Base-by-base conservation (phyloP, 2,797 vertebrate genomes). In the Pelobates cultripes region DNA sequence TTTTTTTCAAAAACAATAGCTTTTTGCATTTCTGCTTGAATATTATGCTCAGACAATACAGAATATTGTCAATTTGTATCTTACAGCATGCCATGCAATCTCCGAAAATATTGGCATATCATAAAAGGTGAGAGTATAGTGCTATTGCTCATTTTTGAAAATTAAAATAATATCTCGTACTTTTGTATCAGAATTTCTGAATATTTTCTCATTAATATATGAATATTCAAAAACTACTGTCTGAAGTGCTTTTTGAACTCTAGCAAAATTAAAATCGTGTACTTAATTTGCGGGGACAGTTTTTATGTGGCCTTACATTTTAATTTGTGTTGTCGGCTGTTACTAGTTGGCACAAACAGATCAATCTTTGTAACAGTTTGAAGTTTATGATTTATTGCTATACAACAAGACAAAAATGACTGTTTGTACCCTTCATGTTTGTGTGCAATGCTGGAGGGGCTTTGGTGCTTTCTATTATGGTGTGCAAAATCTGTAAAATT, bases 311-410 rank as follows among this genome's bases (percentile, higher is more conserved):
- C 53, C 68, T 82, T 84, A 66, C 28, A 70, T 83, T 79, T 75
- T 75, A 79, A 84, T 79, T 79, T 78, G 67, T 70, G 64, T 60
- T 40, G 43, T 79, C 64, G 79, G 63, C 43, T 73, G 55, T 79
- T 79, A 75, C 72, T 53, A 53, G 77, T 75, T 84, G 82, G 82
- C 72, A 75, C 72, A 84, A 84, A 71, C 82, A 84, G 73, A 84
- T 84, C 82, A 84, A 84, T 84, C 82, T 79, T 75, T 79, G 77
- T 79, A 79, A 53, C 67, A 84, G 66, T 84, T 84, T 79, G 82
- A 79, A 84, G 82, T 84, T 79, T 84, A 79, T 84, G 82, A 84
- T 84, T 84, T 84, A 84, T 84, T 79, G 82, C 82, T 70, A 71
- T 84, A 84, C 64, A 84, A 73, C 55, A 84, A 79, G 72, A 84